phyloP scores from a whole-genome alignment of 1,140 invertebrate species.

The Caerostris extrusa region DNA sequence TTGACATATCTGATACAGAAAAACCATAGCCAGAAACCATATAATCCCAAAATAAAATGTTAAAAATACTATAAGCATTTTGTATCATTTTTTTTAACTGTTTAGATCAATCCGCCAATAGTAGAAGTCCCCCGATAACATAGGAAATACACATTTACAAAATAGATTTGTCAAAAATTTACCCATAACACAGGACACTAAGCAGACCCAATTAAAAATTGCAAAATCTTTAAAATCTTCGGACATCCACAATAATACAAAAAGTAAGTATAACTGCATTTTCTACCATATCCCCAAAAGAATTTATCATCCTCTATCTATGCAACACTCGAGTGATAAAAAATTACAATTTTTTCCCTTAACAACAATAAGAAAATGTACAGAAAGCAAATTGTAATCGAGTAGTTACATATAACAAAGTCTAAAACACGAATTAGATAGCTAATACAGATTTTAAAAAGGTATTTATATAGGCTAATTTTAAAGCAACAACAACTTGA shows the following conservation, averaged over 20 bases:
- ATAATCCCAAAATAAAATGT: background rate
- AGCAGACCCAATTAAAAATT: background rate
- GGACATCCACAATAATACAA: background rate
- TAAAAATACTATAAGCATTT: background rate
- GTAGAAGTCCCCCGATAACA: background rate
- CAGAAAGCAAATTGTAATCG: too few relatives aligned
- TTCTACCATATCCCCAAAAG: background rate
- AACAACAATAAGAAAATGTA: too few relatives aligned
- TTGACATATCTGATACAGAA: background rate
- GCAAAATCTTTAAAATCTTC: background rate
- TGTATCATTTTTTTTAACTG: background rate
- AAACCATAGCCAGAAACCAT: background rate
- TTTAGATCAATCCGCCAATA: background rate
- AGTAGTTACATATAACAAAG: too few relatives aligned
- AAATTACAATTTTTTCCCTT: too few relatives aligned
- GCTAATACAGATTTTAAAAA: too few relatives aligned
- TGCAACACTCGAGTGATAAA: background rate
- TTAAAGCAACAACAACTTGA: too few relatives aligned
- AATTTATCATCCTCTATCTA: background rate
- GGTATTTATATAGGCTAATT: too few relatives aligned
- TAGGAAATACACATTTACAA: background rate
- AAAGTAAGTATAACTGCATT: conserved; percentile 21
- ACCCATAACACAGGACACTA: background rate
- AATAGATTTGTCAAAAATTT: background rate
- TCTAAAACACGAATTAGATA: too few relatives aligned